Conservation (phyloP, 2,797 vertebrate species). For the Pangasius krempfi region DNA sequence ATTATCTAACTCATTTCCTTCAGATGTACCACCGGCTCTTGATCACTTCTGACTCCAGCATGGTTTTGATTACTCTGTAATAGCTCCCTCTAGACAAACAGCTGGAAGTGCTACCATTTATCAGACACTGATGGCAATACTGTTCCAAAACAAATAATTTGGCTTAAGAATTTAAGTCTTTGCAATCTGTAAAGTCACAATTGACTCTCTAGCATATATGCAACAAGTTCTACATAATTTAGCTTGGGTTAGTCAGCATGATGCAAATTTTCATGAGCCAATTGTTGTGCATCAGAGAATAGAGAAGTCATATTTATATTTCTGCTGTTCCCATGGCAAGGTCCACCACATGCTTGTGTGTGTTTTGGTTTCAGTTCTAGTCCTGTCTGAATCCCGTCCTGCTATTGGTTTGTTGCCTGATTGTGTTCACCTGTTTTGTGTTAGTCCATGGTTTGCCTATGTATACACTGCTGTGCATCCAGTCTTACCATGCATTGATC, state of each 20-base stretch:
- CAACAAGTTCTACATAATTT: not conserved
- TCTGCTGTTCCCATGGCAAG: not conserved
- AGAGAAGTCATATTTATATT: not conserved
- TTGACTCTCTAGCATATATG: not conserved
- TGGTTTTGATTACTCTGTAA: constrained; percentile 45
- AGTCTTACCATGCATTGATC: not conserved
- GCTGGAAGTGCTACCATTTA: constrained; percentile 11
- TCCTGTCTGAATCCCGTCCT: not conserved
- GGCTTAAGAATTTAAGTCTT: not conserved
- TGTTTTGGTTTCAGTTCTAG: not conserved
- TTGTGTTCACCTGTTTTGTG: not conserved
- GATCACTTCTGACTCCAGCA: constrained; percentile 41
- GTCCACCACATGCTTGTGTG: not conserved
- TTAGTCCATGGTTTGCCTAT: not conserved
- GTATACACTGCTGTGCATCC: not conserved
- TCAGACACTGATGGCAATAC: constrained; percentile 8
- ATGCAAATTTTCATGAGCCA: not conserved
- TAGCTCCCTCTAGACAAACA: constrained; percentile 33
- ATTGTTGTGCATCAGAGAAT: not conserved
- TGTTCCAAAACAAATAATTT: constrained; percentile 35
- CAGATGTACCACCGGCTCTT: constrained; percentile 31
- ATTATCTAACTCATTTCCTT: constrained; percentile 39
- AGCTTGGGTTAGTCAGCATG: not conserved
- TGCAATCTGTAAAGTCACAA: not conserved
- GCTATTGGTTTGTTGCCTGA: not conserved